Conservation (phyloP, 2,797 vertebrate genomes). For the Myotis myotis region DNA sequence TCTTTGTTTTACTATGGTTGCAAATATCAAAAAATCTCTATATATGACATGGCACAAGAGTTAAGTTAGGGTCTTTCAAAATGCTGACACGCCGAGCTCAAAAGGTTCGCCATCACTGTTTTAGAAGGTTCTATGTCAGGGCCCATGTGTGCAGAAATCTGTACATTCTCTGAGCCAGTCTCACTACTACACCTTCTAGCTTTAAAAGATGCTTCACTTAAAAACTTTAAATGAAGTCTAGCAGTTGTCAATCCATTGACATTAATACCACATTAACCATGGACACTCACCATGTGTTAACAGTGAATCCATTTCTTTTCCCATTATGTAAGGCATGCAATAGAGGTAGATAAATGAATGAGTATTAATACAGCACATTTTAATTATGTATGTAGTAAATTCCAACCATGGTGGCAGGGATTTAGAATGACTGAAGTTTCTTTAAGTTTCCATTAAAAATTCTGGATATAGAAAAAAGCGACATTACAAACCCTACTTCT, state of each 20-base stretch:
- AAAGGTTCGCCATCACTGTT: neutral
- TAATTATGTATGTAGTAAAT: neutral
- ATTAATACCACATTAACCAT: neutral
- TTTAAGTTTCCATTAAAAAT: neutral
- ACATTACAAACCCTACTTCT: neutral
- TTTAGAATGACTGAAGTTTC: neutral
- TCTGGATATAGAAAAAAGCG: neutral
- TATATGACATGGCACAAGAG: too few relatives aligned
- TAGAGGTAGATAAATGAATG: neutral
- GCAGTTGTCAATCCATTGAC: neutral
- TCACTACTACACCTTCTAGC: neutral
- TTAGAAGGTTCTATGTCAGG: neutral
- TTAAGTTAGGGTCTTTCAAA: too few relatives aligned
- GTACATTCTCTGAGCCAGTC: neutral
- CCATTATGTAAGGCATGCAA: neutral
- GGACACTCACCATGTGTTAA: neutral
- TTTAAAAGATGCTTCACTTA: neutral
- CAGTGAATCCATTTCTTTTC: neutral
- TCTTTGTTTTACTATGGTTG: too few relatives aligned
- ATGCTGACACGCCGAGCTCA: too few relatives aligned
- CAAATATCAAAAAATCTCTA: too few relatives aligned
- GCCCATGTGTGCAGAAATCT: neutral
- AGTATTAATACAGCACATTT: neutral
- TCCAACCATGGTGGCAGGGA: neutral
- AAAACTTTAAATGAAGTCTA: neutral